These are phyloP conservation scores for Pristionchus japonicus DNA, from an alignment of 2,888 invertebrate species.

Conservation along the genomic window DNA sequence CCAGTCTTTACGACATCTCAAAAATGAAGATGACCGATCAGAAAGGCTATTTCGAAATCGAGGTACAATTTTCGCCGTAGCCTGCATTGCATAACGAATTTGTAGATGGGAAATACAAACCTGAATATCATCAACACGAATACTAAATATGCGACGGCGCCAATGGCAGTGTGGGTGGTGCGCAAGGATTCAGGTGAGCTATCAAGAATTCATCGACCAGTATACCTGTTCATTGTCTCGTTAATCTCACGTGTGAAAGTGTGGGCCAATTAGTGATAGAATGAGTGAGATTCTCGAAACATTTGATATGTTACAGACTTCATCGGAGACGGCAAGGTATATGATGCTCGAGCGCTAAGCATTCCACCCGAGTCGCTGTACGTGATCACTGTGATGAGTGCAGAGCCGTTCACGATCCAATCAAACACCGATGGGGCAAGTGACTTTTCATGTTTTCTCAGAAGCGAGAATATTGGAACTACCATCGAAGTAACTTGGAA, in stretches of 20 bases:
- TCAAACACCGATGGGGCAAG: not conserved
- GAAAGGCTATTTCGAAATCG: not conserved
- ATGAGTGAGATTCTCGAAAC: too few species aligned
- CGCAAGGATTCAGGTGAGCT: not conserved
- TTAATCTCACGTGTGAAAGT: too few species aligned
- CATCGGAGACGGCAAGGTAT: not conserved
- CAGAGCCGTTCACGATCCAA: not conserved
- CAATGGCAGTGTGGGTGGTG: not conserved
- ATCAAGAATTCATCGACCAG: too few species aligned
- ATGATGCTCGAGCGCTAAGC: not conserved
- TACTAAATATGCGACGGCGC: not conserved
- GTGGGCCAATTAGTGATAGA: too few species aligned
- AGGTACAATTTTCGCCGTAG: not conserved
- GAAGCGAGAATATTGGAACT: too few species aligned
- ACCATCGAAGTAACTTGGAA: not conserved
- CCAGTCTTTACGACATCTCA: not conserved
- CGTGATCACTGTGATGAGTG: not conserved
- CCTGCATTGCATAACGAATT: not conserved
- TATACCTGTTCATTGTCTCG: too few species aligned
- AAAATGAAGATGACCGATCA: not conserved
- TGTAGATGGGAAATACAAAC: not conserved
- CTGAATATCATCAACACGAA: not conserved
- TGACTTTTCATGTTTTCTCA: too few species aligned
- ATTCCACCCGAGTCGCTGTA: not conserved
- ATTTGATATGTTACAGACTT: not conserved